Evolutionary conservation across 1,140 invertebrate species (phyloP), one percentile per base, ranked within the genome.

Genomic region (Elymnias hypermnestra): DNA sequence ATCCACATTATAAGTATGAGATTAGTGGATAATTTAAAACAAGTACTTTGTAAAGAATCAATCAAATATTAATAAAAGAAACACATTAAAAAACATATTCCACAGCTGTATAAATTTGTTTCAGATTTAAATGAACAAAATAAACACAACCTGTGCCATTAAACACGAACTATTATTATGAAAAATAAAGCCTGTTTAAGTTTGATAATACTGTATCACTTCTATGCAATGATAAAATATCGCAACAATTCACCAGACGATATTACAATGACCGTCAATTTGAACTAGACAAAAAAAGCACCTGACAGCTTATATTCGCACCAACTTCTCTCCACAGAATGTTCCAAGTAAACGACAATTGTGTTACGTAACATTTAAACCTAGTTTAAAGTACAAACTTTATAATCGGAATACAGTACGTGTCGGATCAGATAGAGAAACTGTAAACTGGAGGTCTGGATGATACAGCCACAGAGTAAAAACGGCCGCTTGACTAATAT

Each of bases 281-380:
- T 14, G n/a, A 33, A 18, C 25, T 22, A 45, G 29, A 45, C 36
- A 49, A 53, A 48, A 52, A 55, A 49, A 35, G 17, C 26, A 65
- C 60, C 63, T 67, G 63, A 53, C 33, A 63, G 37, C 45, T 48
- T 44, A 38, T 52, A 60, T 23, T 63, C 64, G 48, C 37, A 53
- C 64, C 64, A 67, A 21, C 36, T 51, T 29, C 61, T 55, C 40
- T 56, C 57, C 19, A 60, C 41, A 4, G 64, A 61, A 28, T 49
- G 57, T 35, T 64, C 55, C 29, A 50, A 42, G 41, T 61, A 64
- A 21, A 67, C 57, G 19, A 67, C 31, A 26, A 35, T 28, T 10
- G 45, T 43, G 12, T 57, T 63, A 35, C 53, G 61, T 57, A 61
- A 58, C 64, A 67, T 67, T 49, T 54, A 36, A 49, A 57, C 33